Percentiles rank a stretch among this genome's conserved stretches.
Evolutionary conservation across 2,888 invertebrate genomes (phyloP).

Genomic region (Enchytraeus crypticus): DNA sequence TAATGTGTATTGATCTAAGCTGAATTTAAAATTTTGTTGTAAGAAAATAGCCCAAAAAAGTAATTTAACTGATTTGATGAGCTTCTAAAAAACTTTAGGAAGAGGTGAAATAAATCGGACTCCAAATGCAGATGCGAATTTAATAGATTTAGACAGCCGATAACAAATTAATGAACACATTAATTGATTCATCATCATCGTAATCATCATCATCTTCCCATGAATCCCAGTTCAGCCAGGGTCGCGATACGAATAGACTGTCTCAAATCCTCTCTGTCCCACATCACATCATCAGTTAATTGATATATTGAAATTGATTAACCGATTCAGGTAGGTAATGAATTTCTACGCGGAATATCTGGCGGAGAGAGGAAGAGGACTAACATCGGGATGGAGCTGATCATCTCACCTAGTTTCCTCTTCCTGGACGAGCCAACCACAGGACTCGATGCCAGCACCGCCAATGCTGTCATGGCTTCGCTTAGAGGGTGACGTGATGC

Average conservation of each 20-base stretch:
- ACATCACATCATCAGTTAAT: no score
- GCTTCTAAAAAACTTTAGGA: no score
- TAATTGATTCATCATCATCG: not conserved
- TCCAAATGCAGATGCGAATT: not conserved
- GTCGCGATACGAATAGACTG: no score
- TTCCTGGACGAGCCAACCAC: slow-evolving; percentile 50
- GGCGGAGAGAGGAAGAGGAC: slow-evolving; percentile 48
- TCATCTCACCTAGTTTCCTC: slow-evolving; percentile 44
- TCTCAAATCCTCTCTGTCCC: no score
- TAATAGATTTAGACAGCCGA: not conserved
- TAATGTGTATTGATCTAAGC: no score
- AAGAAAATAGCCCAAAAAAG: no score
- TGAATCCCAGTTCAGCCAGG: no score
- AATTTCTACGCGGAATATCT: slow-evolving; percentile 46
- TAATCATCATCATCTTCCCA: no score
- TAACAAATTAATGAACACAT: not conserved
- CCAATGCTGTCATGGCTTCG: slow-evolving; percentile 44
- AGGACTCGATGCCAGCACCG: slow-evolving; percentile 48
- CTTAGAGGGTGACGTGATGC: slow-evolving; percentile 45
- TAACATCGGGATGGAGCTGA: slow-evolving; percentile 49
- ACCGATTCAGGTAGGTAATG: slow-evolving; percentile 35
- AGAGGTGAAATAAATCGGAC: no score
- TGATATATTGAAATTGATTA: not conserved
- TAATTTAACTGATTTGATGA: no score
- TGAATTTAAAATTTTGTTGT: no score